phyloP scores from a whole-genome alignment of 2,113 vertebrate genomes.

The Notiomystis cincta region DNA sequence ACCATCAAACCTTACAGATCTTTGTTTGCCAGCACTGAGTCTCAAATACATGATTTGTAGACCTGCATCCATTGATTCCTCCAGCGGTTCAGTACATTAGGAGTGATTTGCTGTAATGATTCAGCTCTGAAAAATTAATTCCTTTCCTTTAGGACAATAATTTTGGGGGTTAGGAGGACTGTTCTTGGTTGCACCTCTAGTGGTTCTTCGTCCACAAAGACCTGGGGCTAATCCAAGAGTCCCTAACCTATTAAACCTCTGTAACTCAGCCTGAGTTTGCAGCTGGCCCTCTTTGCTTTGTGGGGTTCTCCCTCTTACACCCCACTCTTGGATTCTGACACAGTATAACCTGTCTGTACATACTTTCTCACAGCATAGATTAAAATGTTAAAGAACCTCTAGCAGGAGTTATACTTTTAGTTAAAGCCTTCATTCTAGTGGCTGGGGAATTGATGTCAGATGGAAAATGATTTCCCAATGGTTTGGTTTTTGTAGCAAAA shows the following conservation, averaged over 20 bases:
- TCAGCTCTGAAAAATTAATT: not conserved
- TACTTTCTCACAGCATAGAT: conserved; percentile 58
- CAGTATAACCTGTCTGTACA: conserved; percentile 45
- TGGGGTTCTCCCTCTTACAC: not conserved
- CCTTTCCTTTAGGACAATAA: not conserved
- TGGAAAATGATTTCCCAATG: conserved; percentile 80
- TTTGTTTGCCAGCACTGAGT: not conserved
- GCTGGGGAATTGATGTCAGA: conserved; percentile 80
- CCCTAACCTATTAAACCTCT: not conserved
- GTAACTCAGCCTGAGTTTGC: not conserved
- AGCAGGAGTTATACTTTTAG: conserved; percentile 72
- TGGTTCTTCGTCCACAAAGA: not conserved
- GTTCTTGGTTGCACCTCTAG: not conserved
- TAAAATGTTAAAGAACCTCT: conserved; percentile 74
- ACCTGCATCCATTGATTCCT: not conserved
- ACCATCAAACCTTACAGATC: not conserved
- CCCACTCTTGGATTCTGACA: conserved; percentile 43
- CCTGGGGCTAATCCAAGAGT: not conserved
- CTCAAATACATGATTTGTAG: not conserved
- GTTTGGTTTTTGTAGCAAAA: conserved; percentile 79
- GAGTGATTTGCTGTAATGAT: not conserved
- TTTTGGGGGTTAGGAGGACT: not conserved
- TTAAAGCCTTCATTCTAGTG: conserved; percentile 65
- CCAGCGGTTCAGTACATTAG: not conserved
- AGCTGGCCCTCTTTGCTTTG: not conserved